Evolutionary conservation across 2,113 vertebrate species (phyloP).

Genomic region (Paradoxurus hermaphroditus): DNA sequence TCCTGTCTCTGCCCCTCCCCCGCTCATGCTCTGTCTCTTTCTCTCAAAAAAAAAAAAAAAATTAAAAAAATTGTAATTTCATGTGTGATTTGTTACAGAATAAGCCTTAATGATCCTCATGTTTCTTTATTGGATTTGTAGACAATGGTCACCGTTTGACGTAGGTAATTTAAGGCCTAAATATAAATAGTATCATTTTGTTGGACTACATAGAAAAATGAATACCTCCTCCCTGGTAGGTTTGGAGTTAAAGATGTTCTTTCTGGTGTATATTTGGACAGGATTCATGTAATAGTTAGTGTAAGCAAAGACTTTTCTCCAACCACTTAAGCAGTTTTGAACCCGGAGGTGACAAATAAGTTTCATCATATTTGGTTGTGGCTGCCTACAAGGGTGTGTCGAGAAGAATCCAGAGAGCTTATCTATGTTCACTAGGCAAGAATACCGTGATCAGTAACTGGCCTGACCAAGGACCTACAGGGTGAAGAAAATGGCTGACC

Average conservation of each 20-base stretch:
- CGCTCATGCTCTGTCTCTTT: no score
- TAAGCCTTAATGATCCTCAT: not conserved
- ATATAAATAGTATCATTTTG: not conserved
- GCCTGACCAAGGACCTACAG: not conserved
- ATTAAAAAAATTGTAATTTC: not conserved
- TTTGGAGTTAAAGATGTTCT: not conserved
- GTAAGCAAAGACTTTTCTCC: not conserved
- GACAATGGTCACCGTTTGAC: not conserved
- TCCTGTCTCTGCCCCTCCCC: no score
- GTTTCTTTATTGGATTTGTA: slow-evolving; percentile 5
- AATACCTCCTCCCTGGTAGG: not conserved
- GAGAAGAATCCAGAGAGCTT: not conserved
- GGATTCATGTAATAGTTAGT: not conserved
- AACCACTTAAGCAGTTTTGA: not conserved
- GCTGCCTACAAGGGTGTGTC: not conserved
- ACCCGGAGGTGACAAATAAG: not conserved
- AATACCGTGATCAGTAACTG: not conserved
- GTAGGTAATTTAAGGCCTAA: not conserved
- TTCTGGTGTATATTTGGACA: not conserved
- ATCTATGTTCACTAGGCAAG: not conserved
- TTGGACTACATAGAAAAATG: not conserved
- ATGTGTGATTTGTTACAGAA: not conserved
- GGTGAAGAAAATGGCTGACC: not conserved
- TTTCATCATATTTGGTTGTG: not conserved
- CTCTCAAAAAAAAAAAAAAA: no score